Conservation (phyloP, 2,113 vertebrate species). For the Hippoglossus stenolepis region DNA sequence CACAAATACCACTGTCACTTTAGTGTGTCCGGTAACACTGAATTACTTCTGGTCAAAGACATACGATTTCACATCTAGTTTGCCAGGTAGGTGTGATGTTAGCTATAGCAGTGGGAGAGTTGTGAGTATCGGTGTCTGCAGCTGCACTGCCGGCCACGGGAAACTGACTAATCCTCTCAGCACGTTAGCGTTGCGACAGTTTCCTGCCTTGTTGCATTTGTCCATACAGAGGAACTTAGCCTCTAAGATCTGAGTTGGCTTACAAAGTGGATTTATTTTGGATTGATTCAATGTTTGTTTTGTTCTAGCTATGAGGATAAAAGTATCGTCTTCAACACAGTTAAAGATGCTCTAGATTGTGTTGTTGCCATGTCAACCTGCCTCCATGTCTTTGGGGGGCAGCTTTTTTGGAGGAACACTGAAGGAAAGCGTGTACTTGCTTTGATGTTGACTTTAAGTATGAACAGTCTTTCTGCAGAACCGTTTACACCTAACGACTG, state of each 20-base stretch:
- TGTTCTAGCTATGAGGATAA: neutral
- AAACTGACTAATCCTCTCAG: neutral
- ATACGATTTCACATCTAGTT: neutral
- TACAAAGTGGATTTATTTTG: neutral
- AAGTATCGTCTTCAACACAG: neutral
- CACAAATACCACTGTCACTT: neutral
- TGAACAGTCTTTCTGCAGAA: neutral
- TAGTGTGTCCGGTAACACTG: neutral
- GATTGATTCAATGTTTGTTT: no score
- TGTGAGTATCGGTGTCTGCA: neutral
- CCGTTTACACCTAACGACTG: slow-evolving; percentile 13
- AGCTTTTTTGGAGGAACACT: neutral
- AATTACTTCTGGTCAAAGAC: neutral
- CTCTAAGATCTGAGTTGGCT: neutral
- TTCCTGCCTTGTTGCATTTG: neutral
- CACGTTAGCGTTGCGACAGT: neutral
- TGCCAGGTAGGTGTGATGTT: neutral
- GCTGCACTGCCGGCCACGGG: neutral
- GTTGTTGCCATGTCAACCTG: neutral
- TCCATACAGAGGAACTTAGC: neutral
- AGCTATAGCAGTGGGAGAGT: neutral
- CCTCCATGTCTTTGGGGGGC: neutral
- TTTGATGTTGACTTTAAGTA: neutral
- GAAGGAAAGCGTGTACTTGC: neutral
- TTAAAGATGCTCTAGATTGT: neutral